Evolutionary conservation across 2,797 vertebrate species (phyloP), one percentile per base, ranked within the genome.

Genomic region (Alca torda): DNA sequence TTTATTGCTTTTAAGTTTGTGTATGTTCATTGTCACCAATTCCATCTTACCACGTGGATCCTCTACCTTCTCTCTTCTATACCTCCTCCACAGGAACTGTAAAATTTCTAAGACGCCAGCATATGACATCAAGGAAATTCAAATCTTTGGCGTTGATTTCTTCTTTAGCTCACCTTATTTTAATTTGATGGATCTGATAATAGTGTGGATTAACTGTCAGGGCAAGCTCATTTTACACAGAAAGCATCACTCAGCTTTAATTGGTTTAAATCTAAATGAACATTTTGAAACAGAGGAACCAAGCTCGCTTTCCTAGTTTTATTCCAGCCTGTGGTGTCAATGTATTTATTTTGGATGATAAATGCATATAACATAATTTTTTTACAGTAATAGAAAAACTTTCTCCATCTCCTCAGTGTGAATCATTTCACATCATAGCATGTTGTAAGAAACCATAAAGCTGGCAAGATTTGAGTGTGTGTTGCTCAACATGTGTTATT

Each of bases 281-380:
- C 60, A 77, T 76, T 89, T 85, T 87, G 46, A 86, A 76, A 69
- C n/a, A 79, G 31, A 74, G 21, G 61, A 83, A 68, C 19, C 13
- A 33, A 77, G 50, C 56, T 82, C 61, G 57, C 18, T 95, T 89
- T 59, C 41, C 20, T 68, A 56, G 11, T 75, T 93, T 93, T 80
- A 61, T 84, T 95, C 85, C 69, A 91, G 84, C 35, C 60, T 69
- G 20, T 80, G 31, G 4, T 89, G 48, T 80, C 73, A 84, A 25
- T 65, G 39, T 93, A 33, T 95, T 95, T 95, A 61, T 93, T 95
- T 94, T 96, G 84, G 76, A 81, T 67, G 69, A 69, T 81, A 84
- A 84, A 48, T 76, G 24, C 21, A 48, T 73, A 68, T 68, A 91
- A 33, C 78, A 67, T 90, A 10, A n/a, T 73, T 54, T 81, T 84